Percentiles rank a stretch among this genome's conserved stretches.
These are phyloP conservation scores for Nomada goodeniana DNA, from an alignment of 2,888 invertebrate species.

Conservation along the genomic window DNA sequence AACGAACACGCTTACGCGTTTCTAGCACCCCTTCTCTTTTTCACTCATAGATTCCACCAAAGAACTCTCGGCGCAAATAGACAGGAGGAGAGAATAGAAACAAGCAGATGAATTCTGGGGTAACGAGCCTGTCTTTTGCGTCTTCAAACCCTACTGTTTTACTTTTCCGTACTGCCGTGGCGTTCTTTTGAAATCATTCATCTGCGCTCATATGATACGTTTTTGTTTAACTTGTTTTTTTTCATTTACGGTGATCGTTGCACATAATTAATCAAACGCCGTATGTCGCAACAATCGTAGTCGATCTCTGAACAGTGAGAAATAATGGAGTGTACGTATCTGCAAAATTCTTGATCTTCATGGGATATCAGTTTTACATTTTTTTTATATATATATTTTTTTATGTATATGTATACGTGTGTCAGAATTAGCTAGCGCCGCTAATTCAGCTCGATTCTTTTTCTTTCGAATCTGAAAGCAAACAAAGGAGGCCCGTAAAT, in stretches of 20 bases:
- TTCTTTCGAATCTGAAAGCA: slow-evolving; percentile 88
- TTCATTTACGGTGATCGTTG: slow-evolving; percentile 38
- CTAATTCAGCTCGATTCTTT: slow-evolving; percentile 89
- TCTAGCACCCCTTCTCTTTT: slow-evolving; percentile 17
- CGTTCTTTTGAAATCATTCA: not conserved
- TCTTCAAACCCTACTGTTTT: not conserved
- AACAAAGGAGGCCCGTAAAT: slow-evolving; percentile 33
- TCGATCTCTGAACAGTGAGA: slow-evolving; percentile 45
- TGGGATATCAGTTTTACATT: slow-evolving; percentile 61
- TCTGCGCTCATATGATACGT: slow-evolving; percentile 4
- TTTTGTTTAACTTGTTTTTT: not conserved
- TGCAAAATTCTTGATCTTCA: slow-evolving; percentile 67
- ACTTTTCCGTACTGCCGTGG: not conserved
- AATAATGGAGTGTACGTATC: slow-evolving; percentile 59
- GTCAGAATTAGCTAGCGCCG: slow-evolving; percentile 59
- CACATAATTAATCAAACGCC: slow-evolving; percentile 41
- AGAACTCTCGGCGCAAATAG: slow-evolving; percentile 51
- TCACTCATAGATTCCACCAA: slow-evolving; percentile 17
- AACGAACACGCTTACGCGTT: slow-evolving; percentile 1
- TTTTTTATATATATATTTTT: slow-evolving; percentile 56
- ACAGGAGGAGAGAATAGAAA: slow-evolving; percentile 34
- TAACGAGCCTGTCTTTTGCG: slow-evolving; percentile 18
- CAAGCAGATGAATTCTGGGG: slow-evolving; percentile 48
- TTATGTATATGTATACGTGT: slow-evolving; percentile 43
- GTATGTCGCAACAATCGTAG: slow-evolving; percentile 55